Base-by-base conservation (phyloP, 2,888 invertebrate species). In the Scotopteryx bipunctaria region DNA sequence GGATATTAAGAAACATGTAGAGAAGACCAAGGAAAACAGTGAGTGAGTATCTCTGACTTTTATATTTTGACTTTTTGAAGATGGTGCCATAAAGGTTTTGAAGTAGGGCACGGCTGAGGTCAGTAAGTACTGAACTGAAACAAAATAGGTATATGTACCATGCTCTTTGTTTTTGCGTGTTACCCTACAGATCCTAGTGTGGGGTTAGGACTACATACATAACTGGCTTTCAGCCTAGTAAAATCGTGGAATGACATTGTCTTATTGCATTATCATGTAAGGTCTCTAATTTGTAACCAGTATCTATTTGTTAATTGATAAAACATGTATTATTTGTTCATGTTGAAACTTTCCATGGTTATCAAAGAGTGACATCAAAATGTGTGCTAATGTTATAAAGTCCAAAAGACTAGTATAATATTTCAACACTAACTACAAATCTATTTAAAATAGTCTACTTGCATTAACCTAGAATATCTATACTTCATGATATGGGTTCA, bases 1-100 rank as follows among this genome's bases (percentile, higher is more conserved):
- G 47, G 94, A 92, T 71, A 96, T 95, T 41, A 96, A 95, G 79
- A 95, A 94, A 83, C 95, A 96, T 79, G 95, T 96, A 15, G 94
- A 94, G 73, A 94, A 94, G 74, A 93, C 94, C 61, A 94, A 94
- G 84, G 93, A 93, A 73, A 94, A 92, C 75, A 96, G 96, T 92
- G 94, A 95, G 96, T 96, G 91, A 95, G 95, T 95, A 83, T 46
- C 16, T 29, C 54, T 35, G 4, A 23, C n/a, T n/a, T n/a, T 8
- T 5, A 27, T 23, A 6, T 6, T 1, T 11, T 27, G 19, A 19
- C 11, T 11, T 11, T 3, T 5, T 27, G 25, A 2, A 3, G 9
- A n/a, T 3, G 3, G 4, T 27, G 1, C 2, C 8, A 9, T 8
- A 27, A 6, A 23, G 9, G n/a, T n/a, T n/a, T n/a, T n/a, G n/a